phyloP scores from a whole-genome alignment of 2,113 vertebrate genomes.

The Strix uralensis region DNA sequence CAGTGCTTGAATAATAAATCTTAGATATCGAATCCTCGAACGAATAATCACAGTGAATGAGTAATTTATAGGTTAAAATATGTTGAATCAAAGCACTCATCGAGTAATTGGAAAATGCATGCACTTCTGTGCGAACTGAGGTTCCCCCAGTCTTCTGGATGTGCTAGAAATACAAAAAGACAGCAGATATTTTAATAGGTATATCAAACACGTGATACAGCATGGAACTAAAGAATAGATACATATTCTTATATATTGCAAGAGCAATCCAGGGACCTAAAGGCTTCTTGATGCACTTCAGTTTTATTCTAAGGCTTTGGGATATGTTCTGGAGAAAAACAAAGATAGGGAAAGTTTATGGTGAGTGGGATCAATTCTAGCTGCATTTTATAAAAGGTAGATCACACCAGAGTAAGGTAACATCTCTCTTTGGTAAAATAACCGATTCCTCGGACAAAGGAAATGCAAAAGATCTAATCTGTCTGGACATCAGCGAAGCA shows the following conservation, averaged over 20 bases:
- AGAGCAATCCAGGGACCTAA: background rate
- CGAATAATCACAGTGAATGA: background rate
- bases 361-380: background rate
- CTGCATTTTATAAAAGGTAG: background rate
- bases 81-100: background rate
- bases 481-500: conserved; percentile 18
- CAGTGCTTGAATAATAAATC: background rate
- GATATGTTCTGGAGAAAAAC: background rate
- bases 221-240: background rate
- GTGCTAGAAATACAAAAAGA: background rate
- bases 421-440: background rate
- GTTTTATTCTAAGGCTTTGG: conserved; percentile 1
- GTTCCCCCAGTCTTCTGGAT: background rate
- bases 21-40: background rate
- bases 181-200: conserved; percentile 30
- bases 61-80: conserved; percentile 27
- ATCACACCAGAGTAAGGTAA: background rate
- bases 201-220: conserved; percentile 1
- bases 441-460: background rate
- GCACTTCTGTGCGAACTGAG: background rate
- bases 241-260: background rate
- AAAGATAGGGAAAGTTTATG: background rate
- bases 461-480: conserved; percentile 18
- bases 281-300: background rate
- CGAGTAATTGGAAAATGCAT: background rate